Evolutionary conservation across 2,888 invertebrate species (phyloP).

Genomic region (Lysandra coridon): DNA sequence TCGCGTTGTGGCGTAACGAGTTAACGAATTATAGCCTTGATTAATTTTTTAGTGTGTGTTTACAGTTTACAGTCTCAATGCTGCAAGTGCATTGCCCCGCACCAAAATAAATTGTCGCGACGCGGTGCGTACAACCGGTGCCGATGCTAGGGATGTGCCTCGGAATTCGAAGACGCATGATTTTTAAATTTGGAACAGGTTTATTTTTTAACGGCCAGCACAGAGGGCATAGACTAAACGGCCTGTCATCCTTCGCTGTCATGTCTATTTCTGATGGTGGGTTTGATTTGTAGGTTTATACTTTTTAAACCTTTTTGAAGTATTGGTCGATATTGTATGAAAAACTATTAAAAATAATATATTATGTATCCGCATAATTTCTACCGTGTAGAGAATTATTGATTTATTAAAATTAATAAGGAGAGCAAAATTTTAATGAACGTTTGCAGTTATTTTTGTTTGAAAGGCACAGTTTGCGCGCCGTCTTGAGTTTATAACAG

Average conservation of each 20-base stretch:
- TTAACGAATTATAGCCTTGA: constrained; percentile 59
- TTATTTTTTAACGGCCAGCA: constrained; percentile 15
- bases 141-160: constrained; percentile 54
- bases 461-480: not conserved
- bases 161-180: constrained; percentile 26
- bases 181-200: constrained; percentile 27
- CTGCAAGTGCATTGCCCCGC: constrained; percentile 78
- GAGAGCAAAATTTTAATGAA: not conserved
- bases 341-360: too few relatives aligned
- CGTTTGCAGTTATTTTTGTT: not conserved
- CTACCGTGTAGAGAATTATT: not conserved
- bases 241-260: constrained; percentile 21
- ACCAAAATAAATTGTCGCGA: constrained; percentile 80
- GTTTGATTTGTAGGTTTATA: not conserved
- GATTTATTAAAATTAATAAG: not conserved
- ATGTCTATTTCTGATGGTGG: not conserved
- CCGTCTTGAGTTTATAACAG: not conserved
- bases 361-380: too few relatives aligned
- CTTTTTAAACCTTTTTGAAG: not conserved
- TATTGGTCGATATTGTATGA: not conserved
- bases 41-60: constrained; percentile 59
- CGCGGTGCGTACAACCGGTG: constrained; percentile 73
- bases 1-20: constrained; percentile 42
- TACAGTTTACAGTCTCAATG: constrained; percentile 74
- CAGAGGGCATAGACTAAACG: constrained; percentile 20